Evolutionary conservation across 2,797 vertebrate genomes (phyloP), one percentile per base, ranked within the genome.

Genomic region (Halcyon smyrnensis): DNA sequence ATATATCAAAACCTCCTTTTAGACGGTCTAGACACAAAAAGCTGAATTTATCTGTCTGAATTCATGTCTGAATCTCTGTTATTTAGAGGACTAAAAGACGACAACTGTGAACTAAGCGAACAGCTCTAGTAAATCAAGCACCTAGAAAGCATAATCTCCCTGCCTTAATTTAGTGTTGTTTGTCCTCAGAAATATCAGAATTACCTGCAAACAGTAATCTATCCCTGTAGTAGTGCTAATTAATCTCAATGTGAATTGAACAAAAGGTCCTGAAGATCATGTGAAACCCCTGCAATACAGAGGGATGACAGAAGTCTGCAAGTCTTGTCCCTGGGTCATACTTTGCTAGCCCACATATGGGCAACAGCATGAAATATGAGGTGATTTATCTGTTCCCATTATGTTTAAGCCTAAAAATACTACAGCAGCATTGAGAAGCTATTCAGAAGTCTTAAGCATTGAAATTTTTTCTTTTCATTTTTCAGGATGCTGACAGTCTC

Each of bases 301-400:
- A 50, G 30, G 25, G n/a, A 81, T 48, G 70, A 64, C 24, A 36
- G 67, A 86, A 48, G 34, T 46, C 43, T 75, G 21, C 19, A 53
- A 34, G 36, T 48, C 32, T 57, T 86, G 70, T 59, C 43, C 39
- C 54, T 63, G 27, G 37, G 68, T 89, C 67, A 30, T 74, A n/a
- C 59, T 87, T 89, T 85, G 43, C 30, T 46, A 83, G 46, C 50
- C 59, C 64, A 51, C 34, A 32, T 64, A 46, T 7, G 18, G 60
- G 51, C 87, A 84, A 24, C 70, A 90, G 83, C 90, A 76, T 84
- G 93, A 67, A 84, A 78, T 54, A 54, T 62, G 65, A 85, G 51
- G 45, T 88, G 70, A 81, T 96, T 93, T 96, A 59, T 87, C 80
- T 90, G 39, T 46, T 86, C n/a, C 41, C n/a, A 25, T 94, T 94